Base-by-base conservation (phyloP, 2,888 invertebrate species). In the Gortyna flavago region DNA sequence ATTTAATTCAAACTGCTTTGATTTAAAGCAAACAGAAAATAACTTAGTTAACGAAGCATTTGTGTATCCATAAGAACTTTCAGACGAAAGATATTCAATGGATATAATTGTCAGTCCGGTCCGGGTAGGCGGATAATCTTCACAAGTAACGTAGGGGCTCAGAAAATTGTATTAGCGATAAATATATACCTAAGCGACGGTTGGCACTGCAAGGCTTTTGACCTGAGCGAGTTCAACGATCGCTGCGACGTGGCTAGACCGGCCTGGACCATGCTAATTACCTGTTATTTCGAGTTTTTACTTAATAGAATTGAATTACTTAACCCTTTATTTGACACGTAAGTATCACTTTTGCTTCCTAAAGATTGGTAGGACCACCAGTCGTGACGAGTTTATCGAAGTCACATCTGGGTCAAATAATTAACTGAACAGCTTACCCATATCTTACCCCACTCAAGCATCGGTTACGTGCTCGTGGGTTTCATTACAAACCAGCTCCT, bases 151-250 rank as follows among this genome's bases (percentile, higher is more conserved):
- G 76, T 73, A 74, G 75, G 78, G 87, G 82, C 76, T 82, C 88
- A 88, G 82, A 88, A 90, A 90, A 87, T 80, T 81, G 79, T 87
- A 89, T 89, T 89, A 87, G 85, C 85, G 80, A 91, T 91, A 91
- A 89, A 88, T 86, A 86, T 85, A 72, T 84, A 81, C 57, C 41
- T 64, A 88, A 87, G 85, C 87, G 88, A 76, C 86, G 85, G 85
- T 90, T 86, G 81, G 92, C 91, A 89, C 81, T 90, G 89, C 90
- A 91, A 91, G 95, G 95, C 91, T 91, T 91, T 95, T 95, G 95
- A 95, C 95, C 95, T 91, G 91, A 70, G 78, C 77, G 92, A 89
- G 95, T 93, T 95, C 94, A 93, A 91, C 87, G 93, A 79, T 91
- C 93, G 89, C 87, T 73, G 81, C 84, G 83, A 87, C 91, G 85